A percentile compares a stretch with the other conserved stretches of the same genome.
phyloP scores from a whole-genome alignment of 53 echinoderm and acorn worm species.

The Pentamera pediparva region DNA sequence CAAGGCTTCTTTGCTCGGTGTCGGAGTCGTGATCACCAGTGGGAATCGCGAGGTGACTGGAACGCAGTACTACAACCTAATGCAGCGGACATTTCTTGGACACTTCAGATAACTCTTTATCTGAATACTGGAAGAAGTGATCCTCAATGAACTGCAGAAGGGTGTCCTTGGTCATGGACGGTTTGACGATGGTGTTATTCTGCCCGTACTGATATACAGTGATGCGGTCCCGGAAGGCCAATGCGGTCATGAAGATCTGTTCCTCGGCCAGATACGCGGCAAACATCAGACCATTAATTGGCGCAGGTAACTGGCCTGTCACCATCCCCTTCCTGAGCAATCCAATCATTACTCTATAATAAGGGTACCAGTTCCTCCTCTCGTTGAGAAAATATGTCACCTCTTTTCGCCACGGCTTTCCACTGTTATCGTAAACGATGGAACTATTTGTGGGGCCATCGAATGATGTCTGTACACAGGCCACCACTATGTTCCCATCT shows the following conservation, averaged over 20 bases:
- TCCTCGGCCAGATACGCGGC: slow-evolving; percentile 6
- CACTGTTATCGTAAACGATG: background rate
- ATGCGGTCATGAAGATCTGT: background rate
- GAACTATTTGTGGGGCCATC: background rate
- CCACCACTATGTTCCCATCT: background rate
- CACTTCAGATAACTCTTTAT: background rate
- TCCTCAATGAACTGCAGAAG: background rate
- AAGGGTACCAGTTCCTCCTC: background rate
- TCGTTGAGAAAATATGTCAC: slow-evolving; percentile 1
- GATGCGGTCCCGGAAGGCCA: background rate
- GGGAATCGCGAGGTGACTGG: too few species aligned
- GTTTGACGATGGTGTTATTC: background rate
- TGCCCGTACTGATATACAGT: background rate
- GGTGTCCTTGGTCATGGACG: background rate
- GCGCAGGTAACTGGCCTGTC: background rate
- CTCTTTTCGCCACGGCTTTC: background rate
- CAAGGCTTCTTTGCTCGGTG: too few species aligned
- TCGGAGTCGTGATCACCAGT: too few species aligned
- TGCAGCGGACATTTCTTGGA: background rate
- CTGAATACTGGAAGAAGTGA: slow-evolving; percentile 5
- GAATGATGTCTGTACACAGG: slow-evolving; percentile 7
- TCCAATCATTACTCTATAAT: background rate
- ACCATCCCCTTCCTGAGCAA: background rate
- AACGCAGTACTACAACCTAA: too few species aligned
- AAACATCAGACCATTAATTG: slow-evolving; percentile 15